Percentiles rank a stretch among this genome's conserved stretches.
Evolutionary conservation across 1,140 invertebrate species (phyloP).

Genomic region (Chrysoperla carnea): DNA sequence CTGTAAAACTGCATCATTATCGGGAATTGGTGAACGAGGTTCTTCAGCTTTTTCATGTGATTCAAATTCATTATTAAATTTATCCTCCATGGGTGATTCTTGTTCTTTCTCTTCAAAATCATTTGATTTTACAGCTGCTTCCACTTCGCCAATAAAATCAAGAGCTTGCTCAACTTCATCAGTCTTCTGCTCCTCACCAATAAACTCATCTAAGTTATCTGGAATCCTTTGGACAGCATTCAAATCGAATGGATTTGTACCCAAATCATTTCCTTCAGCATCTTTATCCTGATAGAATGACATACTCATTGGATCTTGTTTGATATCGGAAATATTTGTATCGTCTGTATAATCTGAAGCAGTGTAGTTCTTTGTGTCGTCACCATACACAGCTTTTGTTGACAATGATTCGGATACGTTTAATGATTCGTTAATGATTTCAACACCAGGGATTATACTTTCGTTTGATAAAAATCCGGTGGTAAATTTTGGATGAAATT

Average conservation of each 20-base stretch:
- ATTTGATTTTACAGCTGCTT: neutral
- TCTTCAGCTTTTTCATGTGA: constrained; percentile 1
- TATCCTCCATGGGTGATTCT: neutral
- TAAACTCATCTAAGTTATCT: constrained; percentile 32
- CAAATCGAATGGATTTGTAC: constrained; percentile 30
- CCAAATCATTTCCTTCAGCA: constrained; percentile 31
- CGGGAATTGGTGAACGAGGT: neutral
- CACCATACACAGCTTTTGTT: constrained; percentile 29
- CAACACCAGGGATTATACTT: neutral
- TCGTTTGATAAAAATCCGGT: neutral
- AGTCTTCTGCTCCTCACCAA: neutral
- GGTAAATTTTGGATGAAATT: constrained; percentile 13
- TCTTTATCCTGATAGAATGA: constrained; percentile 45
- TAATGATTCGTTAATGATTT: neutral
- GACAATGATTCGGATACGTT: constrained; percentile 25
- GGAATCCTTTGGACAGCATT: constrained; percentile 42
- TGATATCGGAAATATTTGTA: constrained; percentile 16
- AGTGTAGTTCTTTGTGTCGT: constrained; percentile 17
- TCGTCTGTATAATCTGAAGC: neutral
- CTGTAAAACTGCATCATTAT: neutral
- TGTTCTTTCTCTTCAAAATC: neutral
- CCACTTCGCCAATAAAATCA: neutral
- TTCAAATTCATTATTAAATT: neutral
- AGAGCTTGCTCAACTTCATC: neutral
- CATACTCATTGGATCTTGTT: constrained; percentile 47